Conservation (phyloP, 2,113 vertebrate species). For the Aviceda subcristata region DNA sequence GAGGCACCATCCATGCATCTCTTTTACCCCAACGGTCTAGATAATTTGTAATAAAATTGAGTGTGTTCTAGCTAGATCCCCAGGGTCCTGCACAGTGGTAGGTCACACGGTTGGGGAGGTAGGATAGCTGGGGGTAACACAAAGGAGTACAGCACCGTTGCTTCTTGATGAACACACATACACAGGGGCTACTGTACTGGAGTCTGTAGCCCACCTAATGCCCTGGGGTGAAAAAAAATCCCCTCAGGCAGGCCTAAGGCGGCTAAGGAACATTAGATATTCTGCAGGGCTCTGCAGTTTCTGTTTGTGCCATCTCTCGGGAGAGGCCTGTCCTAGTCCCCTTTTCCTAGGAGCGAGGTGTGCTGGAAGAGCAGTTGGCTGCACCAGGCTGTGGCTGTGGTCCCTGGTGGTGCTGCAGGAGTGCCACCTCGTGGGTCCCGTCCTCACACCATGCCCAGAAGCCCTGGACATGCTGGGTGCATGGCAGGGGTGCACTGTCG, state of each 20-base stretch:
- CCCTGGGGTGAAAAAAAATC: not conserved
- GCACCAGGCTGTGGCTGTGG: not conserved
- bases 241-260: not conserved
- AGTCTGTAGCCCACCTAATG: not conserved
- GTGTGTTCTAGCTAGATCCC: not conserved
- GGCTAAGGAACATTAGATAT: not conserved
- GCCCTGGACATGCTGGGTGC: too few species aligned
- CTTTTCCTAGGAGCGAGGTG: too few species aligned
- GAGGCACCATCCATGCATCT: not conserved
- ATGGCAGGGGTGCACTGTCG: too few species aligned
- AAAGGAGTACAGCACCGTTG: not conserved
- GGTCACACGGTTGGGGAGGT: too few species aligned
- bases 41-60: not conserved
- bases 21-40: not conserved
- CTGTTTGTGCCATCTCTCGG: not conserved
- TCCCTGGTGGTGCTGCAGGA: not conserved
- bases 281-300: not conserved
- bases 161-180: not conserved
- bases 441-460: not conserved
- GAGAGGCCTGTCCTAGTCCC: not conserved
- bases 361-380: not conserved
- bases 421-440: not conserved
- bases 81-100: too few species aligned
- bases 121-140: not conserved
- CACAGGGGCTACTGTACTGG: too few species aligned